Conservation (phyloP, 2,888 invertebrate species). For the Nymphalis c-album region DNA sequence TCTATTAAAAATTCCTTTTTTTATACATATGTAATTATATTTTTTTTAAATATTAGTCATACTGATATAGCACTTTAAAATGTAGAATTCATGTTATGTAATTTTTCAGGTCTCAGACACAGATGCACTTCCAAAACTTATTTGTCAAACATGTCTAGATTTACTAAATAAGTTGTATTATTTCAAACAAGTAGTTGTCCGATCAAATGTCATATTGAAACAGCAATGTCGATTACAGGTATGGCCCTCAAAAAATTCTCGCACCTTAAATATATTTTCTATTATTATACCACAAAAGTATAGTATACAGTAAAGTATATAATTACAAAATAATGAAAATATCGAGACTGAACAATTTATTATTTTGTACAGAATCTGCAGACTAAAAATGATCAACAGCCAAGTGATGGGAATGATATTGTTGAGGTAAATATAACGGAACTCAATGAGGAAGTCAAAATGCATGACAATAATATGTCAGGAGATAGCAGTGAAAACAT, state of each 20-base stretch:
- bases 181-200: conserved; percentile 72
- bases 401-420: conserved; percentile 46
- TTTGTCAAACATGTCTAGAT: conserved; percentile 72
- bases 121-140: conserved; percentile 65
- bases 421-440: conserved; percentile 49
- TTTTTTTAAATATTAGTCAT: no score
- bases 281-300: background rate
- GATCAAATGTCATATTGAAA: conserved; percentile 68
- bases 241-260: background rate
- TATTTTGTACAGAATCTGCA: conserved; percentile 32
- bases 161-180: conserved; percentile 68
- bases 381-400: conserved; percentile 48
- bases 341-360: background rate
- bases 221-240: conserved; percentile 57
- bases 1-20: no score
- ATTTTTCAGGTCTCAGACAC: conserved; percentile 62
- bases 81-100: background rate
- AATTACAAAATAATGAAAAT: no score
- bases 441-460: conserved; percentile 46
- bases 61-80: no score
- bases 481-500: conserved; percentile 40
- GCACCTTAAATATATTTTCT: background rate
- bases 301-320: no score
- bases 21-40: no score
- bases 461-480: conserved; percentile 39